These are phyloP conservation scores for Chloroceryle aenea DNA, from an alignment of 2,113 vertebrate species.

Conservation along the genomic window DNA sequence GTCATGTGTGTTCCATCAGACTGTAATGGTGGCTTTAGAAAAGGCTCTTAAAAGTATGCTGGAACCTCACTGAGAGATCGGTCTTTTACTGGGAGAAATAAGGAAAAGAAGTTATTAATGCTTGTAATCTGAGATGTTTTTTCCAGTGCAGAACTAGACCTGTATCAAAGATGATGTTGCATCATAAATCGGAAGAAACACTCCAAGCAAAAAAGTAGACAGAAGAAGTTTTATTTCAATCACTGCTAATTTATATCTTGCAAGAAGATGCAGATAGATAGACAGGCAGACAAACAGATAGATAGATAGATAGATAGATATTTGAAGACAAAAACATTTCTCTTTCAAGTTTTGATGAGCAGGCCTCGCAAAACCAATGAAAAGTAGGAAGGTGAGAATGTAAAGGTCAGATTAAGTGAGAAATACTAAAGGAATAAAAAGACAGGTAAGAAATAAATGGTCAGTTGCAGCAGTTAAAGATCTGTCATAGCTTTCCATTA, in stretches of 20 bases:
- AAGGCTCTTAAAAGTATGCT: not conserved
- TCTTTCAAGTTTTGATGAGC: not conserved
- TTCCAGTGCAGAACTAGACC: not conserved
- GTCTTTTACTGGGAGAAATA: not conserved
- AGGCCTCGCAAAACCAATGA: not conserved
- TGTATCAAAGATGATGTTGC: not conserved
- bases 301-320: not conserved
- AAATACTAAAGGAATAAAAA: slow-evolving; percentile 22
- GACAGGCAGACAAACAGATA: not conserved
- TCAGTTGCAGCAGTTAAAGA: not conserved
- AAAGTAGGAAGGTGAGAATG: slow-evolving; percentile 27
- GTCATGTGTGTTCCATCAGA: not conserved
- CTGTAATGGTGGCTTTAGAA: not conserved
- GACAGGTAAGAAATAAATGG: not conserved
- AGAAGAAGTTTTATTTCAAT: not conserved
- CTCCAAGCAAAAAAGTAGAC: not conserved
- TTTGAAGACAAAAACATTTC: not conserved
- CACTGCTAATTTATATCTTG: not conserved
- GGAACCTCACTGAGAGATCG: not conserved
- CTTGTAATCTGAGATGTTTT: not conserved
- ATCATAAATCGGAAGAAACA: not conserved
- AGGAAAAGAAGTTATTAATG: not conserved
- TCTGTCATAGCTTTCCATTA: not conserved
- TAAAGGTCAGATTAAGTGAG: not conserved
- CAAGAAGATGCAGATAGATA: not conserved